A percentile compares a stretch with the other conserved stretches of the same genome.
Conservation (phyloP, 2,888 invertebrate species). For the Chromoteleia sp. region DNA sequence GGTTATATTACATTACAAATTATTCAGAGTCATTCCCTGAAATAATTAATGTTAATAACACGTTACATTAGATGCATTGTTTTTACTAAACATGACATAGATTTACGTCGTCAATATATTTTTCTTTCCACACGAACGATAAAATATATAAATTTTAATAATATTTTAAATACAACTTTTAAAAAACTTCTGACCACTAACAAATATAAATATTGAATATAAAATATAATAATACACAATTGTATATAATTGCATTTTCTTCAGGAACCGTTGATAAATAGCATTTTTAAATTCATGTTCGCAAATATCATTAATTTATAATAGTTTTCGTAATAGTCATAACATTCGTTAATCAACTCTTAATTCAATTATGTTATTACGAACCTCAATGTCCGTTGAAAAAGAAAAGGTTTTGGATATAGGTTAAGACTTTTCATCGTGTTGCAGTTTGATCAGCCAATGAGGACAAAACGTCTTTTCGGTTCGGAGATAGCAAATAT, state of each 20-base stretch:
- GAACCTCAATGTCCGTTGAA: not conserved
- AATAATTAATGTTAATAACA: constrained; percentile 16
- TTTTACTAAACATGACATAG: constrained; percentile 7
- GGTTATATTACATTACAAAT: constrained; percentile 6
- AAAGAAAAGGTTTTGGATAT: constrained; percentile 4
- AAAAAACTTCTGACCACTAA: not conserved
- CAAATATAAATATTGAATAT: not conserved
- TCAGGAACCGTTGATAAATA: too few species aligned
- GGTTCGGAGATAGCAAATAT: constrained; percentile 70
- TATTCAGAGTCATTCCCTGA: constrained; percentile 9
- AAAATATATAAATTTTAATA: not conserved
- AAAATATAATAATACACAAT: too few species aligned
- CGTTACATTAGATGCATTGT: not conserved
- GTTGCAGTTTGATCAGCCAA: constrained; percentile 70
- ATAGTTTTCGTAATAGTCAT: too few species aligned
- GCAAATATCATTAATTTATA: too few species aligned
- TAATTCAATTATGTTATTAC: not conserved
- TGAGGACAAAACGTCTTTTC: constrained; percentile 67
- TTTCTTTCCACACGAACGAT: constrained; percentile 12
- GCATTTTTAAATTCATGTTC: too few species aligned
- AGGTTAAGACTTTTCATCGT: constrained; percentile 59
- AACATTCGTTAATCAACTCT: not conserved
- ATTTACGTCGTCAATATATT: constrained; percentile 12
- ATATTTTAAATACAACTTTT: not conserved
- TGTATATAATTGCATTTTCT: too few species aligned